Evolutionary conservation across 2,888 invertebrate species (phyloP).

Genomic region (Drosophila monieri): DNA sequence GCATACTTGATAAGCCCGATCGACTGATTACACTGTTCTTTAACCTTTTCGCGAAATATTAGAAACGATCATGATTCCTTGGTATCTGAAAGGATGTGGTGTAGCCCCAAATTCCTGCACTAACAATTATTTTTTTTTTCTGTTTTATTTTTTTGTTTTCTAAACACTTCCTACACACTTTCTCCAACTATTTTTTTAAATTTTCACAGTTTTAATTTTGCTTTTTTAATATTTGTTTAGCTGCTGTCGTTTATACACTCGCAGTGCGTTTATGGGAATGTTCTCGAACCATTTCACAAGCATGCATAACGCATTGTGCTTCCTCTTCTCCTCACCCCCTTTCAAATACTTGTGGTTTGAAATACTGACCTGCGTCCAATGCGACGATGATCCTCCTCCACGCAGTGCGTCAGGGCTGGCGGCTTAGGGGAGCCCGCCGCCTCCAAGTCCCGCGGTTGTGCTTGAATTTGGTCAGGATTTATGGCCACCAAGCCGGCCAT

Average conservation of each 20-base stretch:
- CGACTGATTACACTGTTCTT: constrained; percentile 22
- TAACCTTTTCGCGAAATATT: not conserved
- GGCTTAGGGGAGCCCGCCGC: constrained; percentile 52
- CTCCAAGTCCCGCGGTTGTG: constrained; percentile 46
- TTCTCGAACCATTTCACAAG: constrained; percentile 29
- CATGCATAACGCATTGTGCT: constrained; percentile 30
- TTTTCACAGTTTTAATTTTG: constrained; percentile 7
- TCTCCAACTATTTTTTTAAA: constrained; percentile 2
- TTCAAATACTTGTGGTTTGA: not conserved
- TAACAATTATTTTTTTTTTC: not conserved
- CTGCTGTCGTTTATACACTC: constrained; percentile 11
- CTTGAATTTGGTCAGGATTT: constrained; percentile 6
- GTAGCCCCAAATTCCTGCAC: not conserved
- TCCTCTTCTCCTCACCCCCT: constrained; percentile 13
- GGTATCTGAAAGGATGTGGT: not conserved
- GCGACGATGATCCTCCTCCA: constrained; percentile 78
- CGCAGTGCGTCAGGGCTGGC: constrained; percentile 77
- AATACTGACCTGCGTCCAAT: constrained; percentile 81
- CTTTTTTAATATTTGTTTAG: constrained; percentile 24
- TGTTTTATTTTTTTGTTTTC: constrained; percentile 12
- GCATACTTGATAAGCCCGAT: constrained; percentile 55
- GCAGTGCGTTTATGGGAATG: constrained; percentile 25
- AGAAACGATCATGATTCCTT: constrained; percentile 2
- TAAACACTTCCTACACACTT: not conserved
- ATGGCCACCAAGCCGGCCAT: constrained; percentile 65